A percentile compares a stretch with the other conserved stretches of the same genome.
phyloP scores from a whole-genome alignment of 2,113 vertebrate genomes.

The Ia io region DNA sequence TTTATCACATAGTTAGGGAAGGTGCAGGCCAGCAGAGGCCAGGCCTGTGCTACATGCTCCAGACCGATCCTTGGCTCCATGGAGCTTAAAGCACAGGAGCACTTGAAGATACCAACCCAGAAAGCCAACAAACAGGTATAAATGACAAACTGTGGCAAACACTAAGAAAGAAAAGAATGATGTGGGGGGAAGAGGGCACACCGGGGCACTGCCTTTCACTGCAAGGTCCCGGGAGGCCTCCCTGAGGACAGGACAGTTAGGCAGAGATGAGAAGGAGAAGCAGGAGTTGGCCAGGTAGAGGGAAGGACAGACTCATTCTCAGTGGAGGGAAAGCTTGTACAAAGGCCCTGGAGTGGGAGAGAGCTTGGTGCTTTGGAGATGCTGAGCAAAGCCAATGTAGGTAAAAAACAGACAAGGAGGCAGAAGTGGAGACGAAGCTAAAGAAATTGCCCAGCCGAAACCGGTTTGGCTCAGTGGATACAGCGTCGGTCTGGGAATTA shows the following conservation, averaged over 20 bases:
- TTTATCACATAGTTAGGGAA: neutral
- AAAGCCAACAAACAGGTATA: neutral
- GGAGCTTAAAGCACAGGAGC: neutral
- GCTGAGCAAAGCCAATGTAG: neutral
- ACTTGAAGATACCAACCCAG: neutral
- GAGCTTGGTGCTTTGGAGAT: neutral
- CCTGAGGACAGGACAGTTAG: neutral
- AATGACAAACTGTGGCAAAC: neutral
- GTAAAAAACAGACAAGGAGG: neutral
- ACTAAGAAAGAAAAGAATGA: neutral
- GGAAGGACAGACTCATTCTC: neutral
- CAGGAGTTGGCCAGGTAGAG: neutral
- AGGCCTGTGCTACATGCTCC: fast-evolving
- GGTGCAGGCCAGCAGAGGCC: neutral
- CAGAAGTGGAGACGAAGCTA: neutral
- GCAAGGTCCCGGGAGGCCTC: neutral
- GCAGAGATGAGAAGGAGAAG: neutral
- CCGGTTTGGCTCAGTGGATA: no score
- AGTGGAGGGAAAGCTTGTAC: neutral
- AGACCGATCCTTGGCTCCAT: neutral
- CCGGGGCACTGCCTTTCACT: neutral
- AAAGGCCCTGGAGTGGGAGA: neutral
- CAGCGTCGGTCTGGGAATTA: no score
- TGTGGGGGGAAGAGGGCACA: no score
- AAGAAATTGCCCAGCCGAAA: neutral